Percentiles rank a stretch among this genome's conserved stretches.
Evolutionary conservation across 2,797 vertebrate genomes (phyloP).

Genomic region (Florisuga fusca): DNA sequence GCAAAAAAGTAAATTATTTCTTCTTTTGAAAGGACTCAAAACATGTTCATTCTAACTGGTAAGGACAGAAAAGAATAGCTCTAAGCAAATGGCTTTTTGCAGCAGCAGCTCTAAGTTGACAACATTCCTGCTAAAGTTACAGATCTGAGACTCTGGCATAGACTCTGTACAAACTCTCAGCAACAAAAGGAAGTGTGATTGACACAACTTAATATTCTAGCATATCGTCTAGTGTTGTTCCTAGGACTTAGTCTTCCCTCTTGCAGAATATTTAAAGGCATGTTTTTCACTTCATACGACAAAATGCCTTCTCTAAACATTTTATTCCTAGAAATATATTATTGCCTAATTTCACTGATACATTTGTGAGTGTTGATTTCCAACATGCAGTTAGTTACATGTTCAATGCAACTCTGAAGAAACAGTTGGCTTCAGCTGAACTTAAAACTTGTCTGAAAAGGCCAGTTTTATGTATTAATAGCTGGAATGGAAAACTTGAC

Average conservation of each 20-base stretch:
- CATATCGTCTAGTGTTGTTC: background rate
- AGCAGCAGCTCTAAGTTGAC: background rate
- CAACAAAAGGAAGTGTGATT: background rate
- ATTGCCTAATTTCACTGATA: background rate
- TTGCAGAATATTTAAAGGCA: background rate
- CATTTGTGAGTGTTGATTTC: background rate
- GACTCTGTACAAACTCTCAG: background rate
- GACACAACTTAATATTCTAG: background rate
- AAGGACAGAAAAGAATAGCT: background rate
- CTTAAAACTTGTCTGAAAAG: background rate
- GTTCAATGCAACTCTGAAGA: background rate
- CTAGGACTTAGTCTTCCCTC: background rate
- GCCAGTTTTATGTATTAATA: background rate
- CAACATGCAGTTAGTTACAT: background rate
- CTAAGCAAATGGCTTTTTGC: background rate
- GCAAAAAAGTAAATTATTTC: background rate
- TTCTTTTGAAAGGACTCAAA: background rate
- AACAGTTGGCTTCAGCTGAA: background rate
- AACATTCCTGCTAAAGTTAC: background rate
- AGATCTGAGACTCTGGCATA: background rate
- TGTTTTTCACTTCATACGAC: fast-evolving
- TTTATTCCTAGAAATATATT: background rate
- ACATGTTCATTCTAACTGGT: background rate
- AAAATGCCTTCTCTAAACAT: background rate
- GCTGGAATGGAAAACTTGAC: background rate